Base-by-base conservation (phyloP, 2,888 invertebrate species). In the Stratiomys singularior region DNA sequence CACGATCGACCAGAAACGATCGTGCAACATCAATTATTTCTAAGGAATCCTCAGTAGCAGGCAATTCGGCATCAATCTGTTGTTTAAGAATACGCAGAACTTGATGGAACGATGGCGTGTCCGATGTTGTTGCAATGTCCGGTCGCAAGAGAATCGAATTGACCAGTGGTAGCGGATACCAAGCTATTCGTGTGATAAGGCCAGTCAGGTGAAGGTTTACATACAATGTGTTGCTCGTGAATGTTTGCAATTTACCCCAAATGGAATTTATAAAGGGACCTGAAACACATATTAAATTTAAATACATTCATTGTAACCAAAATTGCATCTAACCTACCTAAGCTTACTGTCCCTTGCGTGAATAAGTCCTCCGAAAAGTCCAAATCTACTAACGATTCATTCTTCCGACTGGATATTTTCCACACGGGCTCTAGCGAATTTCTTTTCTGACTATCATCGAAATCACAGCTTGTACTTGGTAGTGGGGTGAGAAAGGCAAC, bases 61-160 rank as follows among this genome's bases (percentile, higher is more conserved):
- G 89, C 80, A 95, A 89, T 83, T 93, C 90, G 79, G 93, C 93
- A 85, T 98, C 98, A 69, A 97, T 92, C 86, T 94, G 94, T 81
- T 96, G 94, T 83, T 96, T 95, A 66, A 97, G 88, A 66, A 92
- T 91, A 78, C 93, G 92, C 82, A 96, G 88, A 80, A 95, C 97
- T 91, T 97, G 97, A 86, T 94, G 94, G 80, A 98, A 89, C 2
- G 96, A 96, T 85, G 95, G 94, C 84, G 97, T 94, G 84, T 94
- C 94, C 0, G 97, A 96, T 85, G 96, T 96, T 84, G 96, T 91
- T 81, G 95, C 93, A 82, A 93, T 91, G 85, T 92, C 93, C 79
- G 95, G 93, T 83, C 96, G 95, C 80, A 99, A 90, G 64, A 99
- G 89, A 85, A 97, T 92, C 1, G 97, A 94, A 81, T 95, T 91